Evolutionary conservation across 2,888 invertebrate genomes (phyloP).

Genomic region (Pecten maximus): DNA sequence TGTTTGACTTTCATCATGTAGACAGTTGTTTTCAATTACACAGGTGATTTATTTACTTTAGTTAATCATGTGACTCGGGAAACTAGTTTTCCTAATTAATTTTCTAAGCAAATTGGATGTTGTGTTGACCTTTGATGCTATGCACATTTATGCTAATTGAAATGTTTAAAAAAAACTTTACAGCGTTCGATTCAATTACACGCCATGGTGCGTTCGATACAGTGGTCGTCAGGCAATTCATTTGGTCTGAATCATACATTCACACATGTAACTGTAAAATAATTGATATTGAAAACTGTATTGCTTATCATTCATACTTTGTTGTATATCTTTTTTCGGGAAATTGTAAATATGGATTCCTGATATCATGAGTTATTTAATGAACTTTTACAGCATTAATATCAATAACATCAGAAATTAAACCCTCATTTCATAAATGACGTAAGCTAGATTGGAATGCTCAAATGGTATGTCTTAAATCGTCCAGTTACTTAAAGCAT

Average conservation of each 20-base stretch:
- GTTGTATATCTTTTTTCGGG: too few relatives aligned
- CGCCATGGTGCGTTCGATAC: not conserved
- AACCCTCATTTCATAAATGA: too few relatives aligned
- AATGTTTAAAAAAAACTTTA: not conserved
- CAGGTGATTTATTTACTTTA: not conserved
- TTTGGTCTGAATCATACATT: not conserved
- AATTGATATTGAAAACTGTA: too few relatives aligned
- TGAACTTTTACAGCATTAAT: too few relatives aligned
- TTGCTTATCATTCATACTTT: too few relatives aligned
- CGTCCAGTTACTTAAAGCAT: too few relatives aligned
- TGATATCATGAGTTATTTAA: too few relatives aligned
- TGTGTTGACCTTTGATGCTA: not conserved
- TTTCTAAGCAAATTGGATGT: not conserved
- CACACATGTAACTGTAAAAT: too few relatives aligned
- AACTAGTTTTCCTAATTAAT: not conserved
- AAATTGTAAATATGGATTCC: too few relatives aligned
- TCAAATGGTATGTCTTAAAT: too few relatives aligned
- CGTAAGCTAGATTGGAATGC: too few relatives aligned
- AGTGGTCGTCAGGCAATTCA: not conserved
- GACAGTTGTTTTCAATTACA: constrained; percentile 3
- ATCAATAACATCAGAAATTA: too few relatives aligned
- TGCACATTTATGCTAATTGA: not conserved
- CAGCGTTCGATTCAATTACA: not conserved
- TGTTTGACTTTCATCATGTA: not conserved
- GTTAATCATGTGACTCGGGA: not conserved